Percentiles rank a stretch among this genome's conserved stretches.
These are phyloP conservation scores for Apis dorsata DNA, from an alignment of 1,140 invertebrate species.

Conservation along the genomic window DNA sequence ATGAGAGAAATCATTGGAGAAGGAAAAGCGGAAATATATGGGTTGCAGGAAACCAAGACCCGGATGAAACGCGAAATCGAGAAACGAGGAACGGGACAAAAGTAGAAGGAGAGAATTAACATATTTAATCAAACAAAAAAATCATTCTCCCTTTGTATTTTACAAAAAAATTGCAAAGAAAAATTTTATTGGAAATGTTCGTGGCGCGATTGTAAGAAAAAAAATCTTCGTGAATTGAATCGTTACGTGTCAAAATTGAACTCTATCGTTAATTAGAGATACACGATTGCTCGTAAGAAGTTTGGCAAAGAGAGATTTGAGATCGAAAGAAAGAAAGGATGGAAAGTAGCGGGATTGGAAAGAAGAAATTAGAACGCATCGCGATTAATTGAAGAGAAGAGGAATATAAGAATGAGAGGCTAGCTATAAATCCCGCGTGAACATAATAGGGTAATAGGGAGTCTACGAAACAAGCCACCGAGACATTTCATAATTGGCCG, in stretches of 20 bases:
- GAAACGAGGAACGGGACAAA: neutral
- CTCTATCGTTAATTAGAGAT: too few relatives aligned
- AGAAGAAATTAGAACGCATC: neutral
- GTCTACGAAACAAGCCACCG: constrained; percentile 58
- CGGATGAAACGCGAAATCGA: too few relatives aligned
- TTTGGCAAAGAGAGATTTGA: neutral
- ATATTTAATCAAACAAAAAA: too few relatives aligned
- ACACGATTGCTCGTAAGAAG: too few relatives aligned
- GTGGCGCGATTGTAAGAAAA: too few relatives aligned
- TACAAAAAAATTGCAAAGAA: too few relatives aligned
- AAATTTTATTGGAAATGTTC: too few relatives aligned
- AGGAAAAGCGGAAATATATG: neutral
- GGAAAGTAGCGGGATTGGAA: too few relatives aligned
- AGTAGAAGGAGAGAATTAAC: neutral
- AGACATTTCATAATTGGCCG: constrained; percentile 76
- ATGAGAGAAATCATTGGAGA: constrained; percentile 37
- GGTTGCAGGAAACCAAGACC: neutral
- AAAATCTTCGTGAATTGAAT: too few relatives aligned
- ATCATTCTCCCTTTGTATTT: too few relatives aligned
- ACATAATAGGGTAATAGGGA: constrained; percentile 75
- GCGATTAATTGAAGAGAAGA: neutral
- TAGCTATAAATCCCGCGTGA: constrained; percentile 61
- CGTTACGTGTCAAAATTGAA: too few relatives aligned
- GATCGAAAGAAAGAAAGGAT: too few relatives aligned
- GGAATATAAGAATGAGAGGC: constrained; percentile 31